Percentiles rank a stretch among this genome's conserved stretches.
phyloP scores from a whole-genome alignment of 2,113 vertebrate genomes.

The Meleagris gallopavo region DNA sequence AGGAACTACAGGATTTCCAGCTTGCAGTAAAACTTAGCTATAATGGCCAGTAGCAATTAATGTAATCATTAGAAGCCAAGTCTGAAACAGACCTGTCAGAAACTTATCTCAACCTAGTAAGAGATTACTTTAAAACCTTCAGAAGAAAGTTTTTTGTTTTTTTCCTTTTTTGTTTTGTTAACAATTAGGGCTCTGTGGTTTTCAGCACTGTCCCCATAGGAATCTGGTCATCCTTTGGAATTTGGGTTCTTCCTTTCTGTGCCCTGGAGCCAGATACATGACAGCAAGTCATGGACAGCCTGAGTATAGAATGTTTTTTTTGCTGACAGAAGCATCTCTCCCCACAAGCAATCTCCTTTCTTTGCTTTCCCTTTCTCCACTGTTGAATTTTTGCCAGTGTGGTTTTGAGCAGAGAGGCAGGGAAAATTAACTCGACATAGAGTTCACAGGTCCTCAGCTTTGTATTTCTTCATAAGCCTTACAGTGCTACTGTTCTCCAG shows the following conservation, averaged over 20 bases:
- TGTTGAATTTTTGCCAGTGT: fast-evolving
- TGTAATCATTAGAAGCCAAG: not conserved
- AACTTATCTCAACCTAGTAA: not conserved
- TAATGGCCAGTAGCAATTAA: not conserved
- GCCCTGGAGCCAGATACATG: not conserved
- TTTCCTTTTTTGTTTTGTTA: not conserved
- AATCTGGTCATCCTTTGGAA: not conserved
- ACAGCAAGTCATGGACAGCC: not conserved
- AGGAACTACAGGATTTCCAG: not conserved
- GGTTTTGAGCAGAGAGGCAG: not conserved
- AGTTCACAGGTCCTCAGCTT: not conserved
- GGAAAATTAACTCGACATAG: not conserved
- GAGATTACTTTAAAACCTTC: not conserved
- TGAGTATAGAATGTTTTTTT: not conserved
- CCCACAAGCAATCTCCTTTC: not conserved
- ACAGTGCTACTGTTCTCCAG: not conserved
- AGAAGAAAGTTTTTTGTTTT: not conserved
- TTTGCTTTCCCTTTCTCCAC: not conserved
- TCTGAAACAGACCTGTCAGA: not conserved
- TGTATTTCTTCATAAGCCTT: not conserved
- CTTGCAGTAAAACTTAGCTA: not conserved
- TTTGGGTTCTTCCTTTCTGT: not conserved
- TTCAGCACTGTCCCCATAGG: not conserved
- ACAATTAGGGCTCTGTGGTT: not conserved
- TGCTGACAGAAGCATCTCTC: not conserved